Evolutionary conservation across 2,797 vertebrate species (phyloP).

Genomic region (Neosilurus hyrtlii): DNA sequence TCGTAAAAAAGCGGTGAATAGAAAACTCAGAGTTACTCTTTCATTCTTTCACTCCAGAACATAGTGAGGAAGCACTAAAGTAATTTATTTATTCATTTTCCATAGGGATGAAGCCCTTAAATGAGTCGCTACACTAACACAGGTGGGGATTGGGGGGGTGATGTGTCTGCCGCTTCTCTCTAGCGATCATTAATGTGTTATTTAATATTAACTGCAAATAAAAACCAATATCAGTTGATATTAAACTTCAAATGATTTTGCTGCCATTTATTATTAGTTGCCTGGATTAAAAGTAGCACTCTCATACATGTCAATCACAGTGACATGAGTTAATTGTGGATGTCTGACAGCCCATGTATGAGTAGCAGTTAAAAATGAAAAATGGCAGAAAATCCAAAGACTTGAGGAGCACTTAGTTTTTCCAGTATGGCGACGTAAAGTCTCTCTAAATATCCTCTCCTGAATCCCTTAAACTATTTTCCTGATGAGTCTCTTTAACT

Average conservation of each 20-base stretch:
- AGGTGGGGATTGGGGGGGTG: no score
- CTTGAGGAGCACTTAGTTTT: slow-evolving; percentile 5
- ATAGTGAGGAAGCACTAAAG: no score
- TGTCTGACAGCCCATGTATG: background rate
- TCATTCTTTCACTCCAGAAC: no score
- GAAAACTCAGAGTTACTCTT: no score
- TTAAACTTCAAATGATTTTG: slow-evolving; percentile 37
- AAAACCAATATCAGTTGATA: background rate
- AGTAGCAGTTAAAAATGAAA: background rate
- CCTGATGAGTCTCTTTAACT: slow-evolving; percentile 9
- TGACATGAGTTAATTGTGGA: background rate
- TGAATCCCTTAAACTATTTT: background rate
- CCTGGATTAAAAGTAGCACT: background rate
- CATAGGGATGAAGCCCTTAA: no score
- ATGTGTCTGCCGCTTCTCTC: slow-evolving; percentile 21
- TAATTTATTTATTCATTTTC: no score
- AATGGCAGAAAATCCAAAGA: background rate
- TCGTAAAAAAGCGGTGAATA: no score
- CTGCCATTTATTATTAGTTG: slow-evolving; percentile 4
- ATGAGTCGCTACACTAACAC: no score
- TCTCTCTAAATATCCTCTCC: background rate
- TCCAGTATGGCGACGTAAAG: slow-evolving; percentile 22
- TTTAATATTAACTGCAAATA: background rate
- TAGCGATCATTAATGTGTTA: slow-evolving; percentile 36
- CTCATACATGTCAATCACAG: background rate